phyloP scores from a whole-genome alignment of 2,113 vertebrate species.

The Lates calcarifer region DNA sequence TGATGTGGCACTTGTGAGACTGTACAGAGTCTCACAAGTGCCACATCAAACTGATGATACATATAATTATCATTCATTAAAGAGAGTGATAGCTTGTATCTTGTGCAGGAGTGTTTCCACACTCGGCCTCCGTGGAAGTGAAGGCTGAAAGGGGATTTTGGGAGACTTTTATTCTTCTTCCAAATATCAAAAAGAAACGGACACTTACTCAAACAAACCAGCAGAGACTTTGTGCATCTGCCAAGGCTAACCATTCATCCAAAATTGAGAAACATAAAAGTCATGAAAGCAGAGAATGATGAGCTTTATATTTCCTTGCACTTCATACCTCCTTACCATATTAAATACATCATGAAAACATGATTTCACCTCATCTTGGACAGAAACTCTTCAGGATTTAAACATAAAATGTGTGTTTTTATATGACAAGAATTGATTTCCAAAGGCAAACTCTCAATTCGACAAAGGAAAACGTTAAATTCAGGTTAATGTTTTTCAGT shows the following conservation, averaged over 20 bases:
- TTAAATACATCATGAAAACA: slow-evolving; percentile 34
- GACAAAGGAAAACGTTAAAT: background rate
- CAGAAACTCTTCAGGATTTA: slow-evolving; percentile 9
- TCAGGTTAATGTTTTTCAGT: background rate
- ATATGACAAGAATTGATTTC: background rate
- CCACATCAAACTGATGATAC: slow-evolving; percentile 24
- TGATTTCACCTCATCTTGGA: slow-evolving; percentile 21
- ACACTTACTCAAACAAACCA: slow-evolving; percentile 53
- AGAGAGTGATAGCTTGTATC: slow-evolving; percentile 8
- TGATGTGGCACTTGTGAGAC: slow-evolving; percentile 16
- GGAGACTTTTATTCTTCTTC: slow-evolving; percentile 50
- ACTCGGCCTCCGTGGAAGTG: slow-evolving; percentile 21
- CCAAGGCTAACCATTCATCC: slow-evolving; percentile 53
- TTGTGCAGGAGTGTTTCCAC: slow-evolving; percentile 26
- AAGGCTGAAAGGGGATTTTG: slow-evolving; percentile 28
- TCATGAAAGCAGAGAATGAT: slow-evolving; percentile 54
- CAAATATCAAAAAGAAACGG: slow-evolving; percentile 30
- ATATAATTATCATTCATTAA: slow-evolving; percentile 40
- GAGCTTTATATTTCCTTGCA: slow-evolving; percentile 49
- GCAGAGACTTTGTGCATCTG: slow-evolving; percentile 49
- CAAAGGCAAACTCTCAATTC: background rate
- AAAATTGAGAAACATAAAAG: slow-evolving; percentile 60
- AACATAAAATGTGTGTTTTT: background rate
- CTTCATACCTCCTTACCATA: slow-evolving; percentile 33
- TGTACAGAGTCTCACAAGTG: background rate